These are phyloP conservation scores for Aulostomus chinensis DNA, from an alignment of 2,797 vertebrate species.

Conservation along the genomic window DNA sequence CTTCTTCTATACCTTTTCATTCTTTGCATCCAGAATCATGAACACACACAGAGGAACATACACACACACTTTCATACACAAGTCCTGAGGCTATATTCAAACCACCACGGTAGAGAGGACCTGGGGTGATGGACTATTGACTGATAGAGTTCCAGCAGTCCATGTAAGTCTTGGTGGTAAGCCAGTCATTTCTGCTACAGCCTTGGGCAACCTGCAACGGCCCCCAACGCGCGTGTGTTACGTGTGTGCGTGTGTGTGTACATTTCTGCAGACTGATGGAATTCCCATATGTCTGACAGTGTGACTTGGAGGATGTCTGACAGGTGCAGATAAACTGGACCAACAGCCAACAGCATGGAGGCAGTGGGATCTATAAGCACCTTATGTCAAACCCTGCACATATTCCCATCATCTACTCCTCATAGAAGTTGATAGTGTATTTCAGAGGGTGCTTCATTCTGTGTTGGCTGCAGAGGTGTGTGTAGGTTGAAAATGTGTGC, in stretches of 20 bases:
- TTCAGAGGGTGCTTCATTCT: slow-evolving; percentile 11
- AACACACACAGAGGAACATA: slow-evolving; percentile 7
- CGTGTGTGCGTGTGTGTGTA: slow-evolving; percentile 3
- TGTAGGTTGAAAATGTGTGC: background rate
- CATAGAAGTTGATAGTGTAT: slow-evolving; percentile 15
- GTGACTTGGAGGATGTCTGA: slow-evolving; percentile 52
- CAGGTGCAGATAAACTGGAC: slow-evolving; percentile 59
- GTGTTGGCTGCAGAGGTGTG: slow-evolving; percentile 3
- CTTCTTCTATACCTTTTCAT: slow-evolving; percentile 22
- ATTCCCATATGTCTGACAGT: slow-evolving; percentile 44
- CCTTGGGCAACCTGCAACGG: slow-evolving; percentile 53
- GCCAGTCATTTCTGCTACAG: slow-evolving; percentile 63
- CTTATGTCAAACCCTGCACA: slow-evolving; percentile 16
- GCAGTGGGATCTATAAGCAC: slow-evolving; percentile 13
- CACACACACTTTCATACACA: slow-evolving; percentile 18
- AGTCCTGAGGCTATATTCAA: slow-evolving; percentile 60
- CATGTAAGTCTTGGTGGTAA: slow-evolving; percentile 59
- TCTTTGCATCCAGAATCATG: slow-evolving; percentile 42
- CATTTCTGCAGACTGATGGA: slow-evolving; percentile 27
- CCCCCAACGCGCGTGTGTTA: slow-evolving; percentile 9
- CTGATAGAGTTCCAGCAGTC: slow-evolving; percentile 58
- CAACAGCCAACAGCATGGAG: slow-evolving; percentile 22
- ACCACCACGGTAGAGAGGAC: slow-evolving; percentile 47
- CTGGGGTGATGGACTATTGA: slow-evolving; percentile 63
- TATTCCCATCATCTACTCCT: slow-evolving; percentile 38